Evolutionary conservation across 1,140 invertebrate species (phyloP).

Genomic region (Orius insidiosus): DNA sequence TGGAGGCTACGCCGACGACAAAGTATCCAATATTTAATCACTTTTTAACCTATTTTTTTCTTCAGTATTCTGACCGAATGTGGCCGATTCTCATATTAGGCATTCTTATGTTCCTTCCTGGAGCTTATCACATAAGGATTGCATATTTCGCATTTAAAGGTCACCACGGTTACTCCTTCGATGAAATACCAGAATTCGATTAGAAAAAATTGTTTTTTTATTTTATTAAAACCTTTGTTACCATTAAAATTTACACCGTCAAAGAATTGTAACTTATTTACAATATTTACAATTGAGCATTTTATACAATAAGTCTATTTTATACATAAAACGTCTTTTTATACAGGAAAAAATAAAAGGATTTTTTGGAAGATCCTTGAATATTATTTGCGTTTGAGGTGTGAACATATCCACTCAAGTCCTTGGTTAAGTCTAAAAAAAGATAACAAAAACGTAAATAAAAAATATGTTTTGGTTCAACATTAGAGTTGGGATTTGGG

Average conservation of each 20-base stretch:
- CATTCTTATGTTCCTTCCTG: conserved; percentile 74
- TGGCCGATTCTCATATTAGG: conserved; percentile 77
- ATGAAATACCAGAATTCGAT: conserved; percentile 82
- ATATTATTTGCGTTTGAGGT: conserved; percentile 76
- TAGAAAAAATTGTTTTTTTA: conserved; percentile 24
- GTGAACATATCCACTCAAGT: conserved; percentile 84
- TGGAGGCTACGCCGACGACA: too few relatives aligned
- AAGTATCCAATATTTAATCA: too few relatives aligned
- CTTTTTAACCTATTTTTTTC: conserved; percentile 1
- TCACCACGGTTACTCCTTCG: conserved; percentile 70
- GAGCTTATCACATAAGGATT: conserved; percentile 73
- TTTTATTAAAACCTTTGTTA: too few relatives aligned
- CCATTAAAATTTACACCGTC: too few relatives aligned
- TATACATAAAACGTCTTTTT: too few relatives aligned
- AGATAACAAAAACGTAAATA: conserved; percentile 26
- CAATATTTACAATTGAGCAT: too few relatives aligned
- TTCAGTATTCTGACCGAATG: conserved; percentile 53
- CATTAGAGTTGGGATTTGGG: too few relatives aligned
- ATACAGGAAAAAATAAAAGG: too few relatives aligned
- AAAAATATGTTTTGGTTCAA: too few relatives aligned
- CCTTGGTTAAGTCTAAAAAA: conserved; percentile 72
- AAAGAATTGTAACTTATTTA: too few relatives aligned
- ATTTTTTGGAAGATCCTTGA: background rate
- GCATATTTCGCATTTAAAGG: conserved; percentile 72
- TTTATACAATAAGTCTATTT: too few relatives aligned